Base-by-base conservation (phyloP, 2,797 vertebrate species). In the Microctenopoma steveboyesi region DNA sequence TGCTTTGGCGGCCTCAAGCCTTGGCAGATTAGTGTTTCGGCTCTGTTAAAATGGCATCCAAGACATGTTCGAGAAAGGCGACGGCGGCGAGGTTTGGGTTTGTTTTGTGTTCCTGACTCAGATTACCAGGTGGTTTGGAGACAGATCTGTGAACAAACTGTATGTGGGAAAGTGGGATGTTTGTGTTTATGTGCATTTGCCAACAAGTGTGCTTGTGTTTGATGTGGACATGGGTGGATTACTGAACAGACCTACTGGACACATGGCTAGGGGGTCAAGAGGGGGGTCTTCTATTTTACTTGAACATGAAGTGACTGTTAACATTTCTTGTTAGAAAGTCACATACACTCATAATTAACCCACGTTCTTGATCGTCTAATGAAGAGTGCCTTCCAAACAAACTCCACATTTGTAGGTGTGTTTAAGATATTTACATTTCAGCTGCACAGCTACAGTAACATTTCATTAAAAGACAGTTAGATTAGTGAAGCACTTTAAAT, bases 51-150 rank as follows among this genome's bases (percentile, higher is more conserved):
- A 74, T 66, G 60, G 53, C 58, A 53, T 75, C 68, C 70, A 74
- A 58, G 52, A 57, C 69, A 58, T 54, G 64, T 77, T 78, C 6
- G 9, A 72, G 52, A 74, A 61, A 61, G 43, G 42, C 33, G 51
- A 67, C 6, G 49, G 60, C 39, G 46, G 46, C 53, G 9, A 58
- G 51, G 45, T 64, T 67, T 2, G 12, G 12, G 25, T 60, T 58
- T 35, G 63, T 46, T 66, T 63, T 52, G 22, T 37, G 52, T 60
- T 45, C 1, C 9, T 3, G 56, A 62, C 59, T 80, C 55, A 14
- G 46, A 33, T 84, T 54, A 79, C 69, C 79, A 78, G 72, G 48
- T 72, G 69, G 80, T 83, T 72, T 83, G 54, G 59, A 78, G 67
- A 11, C 53, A 15, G 59, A 74, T 70, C 28, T 68, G 56, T 70